Evolutionary conservation across 2,888 invertebrate genomes (phyloP).

Genomic region (Hymenopus coronatus): DNA sequence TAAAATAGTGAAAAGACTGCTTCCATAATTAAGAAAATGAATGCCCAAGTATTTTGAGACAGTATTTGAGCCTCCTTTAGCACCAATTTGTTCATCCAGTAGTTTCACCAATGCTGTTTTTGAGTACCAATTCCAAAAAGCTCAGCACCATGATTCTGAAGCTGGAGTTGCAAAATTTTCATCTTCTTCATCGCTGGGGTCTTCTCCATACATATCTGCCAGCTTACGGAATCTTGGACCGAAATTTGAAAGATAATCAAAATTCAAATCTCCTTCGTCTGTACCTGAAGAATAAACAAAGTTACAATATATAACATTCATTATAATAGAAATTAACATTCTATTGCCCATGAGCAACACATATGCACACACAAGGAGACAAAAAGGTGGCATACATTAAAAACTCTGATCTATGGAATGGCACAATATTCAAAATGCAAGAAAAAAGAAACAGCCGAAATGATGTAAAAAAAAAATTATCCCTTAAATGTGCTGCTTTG

Average conservation of each 20-base stretch:
- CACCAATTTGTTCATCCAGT: not conserved
- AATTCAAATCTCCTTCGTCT: slow-evolving; percentile 89
- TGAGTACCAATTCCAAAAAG: not conserved
- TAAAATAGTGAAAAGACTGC: not conserved
- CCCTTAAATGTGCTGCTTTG: too few relatives aligned
- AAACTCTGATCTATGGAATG: too few relatives aligned
- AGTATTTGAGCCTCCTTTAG: slow-evolving; percentile 13
- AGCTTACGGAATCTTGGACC: slow-evolving; percentile 93
- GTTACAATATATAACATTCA: not conserved
- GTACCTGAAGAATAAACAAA: slow-evolving; percentile 54
- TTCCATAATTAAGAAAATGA: not conserved
- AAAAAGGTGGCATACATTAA: not conserved
- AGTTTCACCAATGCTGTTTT: not conserved
- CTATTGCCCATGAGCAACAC: too few relatives aligned
- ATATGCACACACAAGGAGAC: not conserved
- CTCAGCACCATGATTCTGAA: slow-evolving; percentile 77
- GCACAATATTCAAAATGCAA: too few relatives aligned
- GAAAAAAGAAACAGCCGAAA: too few relatives aligned
- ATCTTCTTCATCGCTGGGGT: slow-evolving; percentile 77
- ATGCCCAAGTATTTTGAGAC: not conserved
- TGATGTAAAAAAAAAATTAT: too few relatives aligned
- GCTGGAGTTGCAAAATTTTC: slow-evolving; percentile 67
- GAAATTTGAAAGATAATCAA: slow-evolving; percentile 91
- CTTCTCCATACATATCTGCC: slow-evolving; percentile 93
- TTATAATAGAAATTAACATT: too few relatives aligned